Percentiles rank a stretch among this genome's conserved stretches.
Evolutionary conservation across 2,113 vertebrate genomes (phyloP).

Genomic region (Cavia aperea): DNA sequence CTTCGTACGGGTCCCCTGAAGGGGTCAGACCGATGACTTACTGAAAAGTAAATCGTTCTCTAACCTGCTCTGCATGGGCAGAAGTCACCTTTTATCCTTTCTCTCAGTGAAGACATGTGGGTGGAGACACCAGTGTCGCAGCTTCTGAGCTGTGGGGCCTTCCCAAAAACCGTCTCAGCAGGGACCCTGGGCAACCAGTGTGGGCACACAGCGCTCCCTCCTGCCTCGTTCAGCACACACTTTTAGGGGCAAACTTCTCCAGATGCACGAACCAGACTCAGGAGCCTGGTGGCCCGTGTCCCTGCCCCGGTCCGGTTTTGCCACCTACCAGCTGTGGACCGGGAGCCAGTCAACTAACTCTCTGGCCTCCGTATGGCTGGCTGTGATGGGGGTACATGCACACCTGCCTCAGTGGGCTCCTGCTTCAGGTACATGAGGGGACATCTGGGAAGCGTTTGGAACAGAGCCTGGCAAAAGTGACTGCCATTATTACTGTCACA

Average conservation of each 20-base stretch:
- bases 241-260: not conserved
- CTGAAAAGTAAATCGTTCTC: not conserved
- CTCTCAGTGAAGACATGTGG: not conserved
- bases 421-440: not conserved
- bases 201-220: fast-evolving
- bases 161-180: not conserved
- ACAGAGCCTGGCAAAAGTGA: not conserved
- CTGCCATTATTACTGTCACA: not conserved
- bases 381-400: not conserved
- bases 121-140: not conserved
- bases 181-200: not conserved
- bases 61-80: not conserved
- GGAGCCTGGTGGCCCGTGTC: not conserved
- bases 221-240: not conserved
- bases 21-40: not conserved
- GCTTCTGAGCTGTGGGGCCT: not conserved
- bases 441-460: not conserved
- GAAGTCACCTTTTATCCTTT: not conserved
- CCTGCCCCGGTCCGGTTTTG: not conserved
- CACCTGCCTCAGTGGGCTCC: not conserved
- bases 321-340: not conserved
- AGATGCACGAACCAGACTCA: not conserved
- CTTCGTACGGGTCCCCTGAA: not conserved
- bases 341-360: not conserved
- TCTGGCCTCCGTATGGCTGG: constrained; percentile 17